Evolutionary conservation across 2,797 vertebrate genomes (phyloP).

Genomic region (Pangasius larnaudii): DNA sequence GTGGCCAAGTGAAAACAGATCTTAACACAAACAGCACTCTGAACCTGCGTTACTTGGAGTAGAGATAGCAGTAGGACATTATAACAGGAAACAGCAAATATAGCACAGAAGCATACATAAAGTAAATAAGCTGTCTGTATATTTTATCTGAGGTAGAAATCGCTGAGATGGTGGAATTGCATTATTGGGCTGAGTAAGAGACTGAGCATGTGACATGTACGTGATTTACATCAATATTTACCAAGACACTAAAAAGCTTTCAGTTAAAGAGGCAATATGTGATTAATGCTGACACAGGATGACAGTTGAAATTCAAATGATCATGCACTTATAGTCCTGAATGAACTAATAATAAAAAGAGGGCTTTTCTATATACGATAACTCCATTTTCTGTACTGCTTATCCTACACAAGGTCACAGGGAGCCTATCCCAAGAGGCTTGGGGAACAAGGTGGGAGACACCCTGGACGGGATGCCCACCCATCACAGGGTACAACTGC

Average conservation of each 20-base stretch:
- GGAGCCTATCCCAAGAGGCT: too few relatives aligned
- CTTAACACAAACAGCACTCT: background rate
- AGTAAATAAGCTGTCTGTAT: background rate
- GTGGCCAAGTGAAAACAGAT: background rate
- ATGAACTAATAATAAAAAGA: background rate
- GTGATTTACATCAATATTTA: background rate
- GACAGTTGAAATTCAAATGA: background rate
- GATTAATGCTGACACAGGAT: background rate
- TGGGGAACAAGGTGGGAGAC: too few relatives aligned
- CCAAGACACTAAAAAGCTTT: background rate
- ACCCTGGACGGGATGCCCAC: too few relatives aligned
- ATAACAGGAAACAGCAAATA: background rate
- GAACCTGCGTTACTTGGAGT: background rate
- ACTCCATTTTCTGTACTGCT: too few relatives aligned
- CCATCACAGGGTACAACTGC: too few relatives aligned
- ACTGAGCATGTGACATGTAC: background rate
- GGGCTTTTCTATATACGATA: too few relatives aligned
- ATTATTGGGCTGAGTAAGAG: background rate
- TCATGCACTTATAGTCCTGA: background rate
- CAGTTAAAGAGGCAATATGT: background rate
- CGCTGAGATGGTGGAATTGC: background rate
- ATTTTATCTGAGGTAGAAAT: background rate
- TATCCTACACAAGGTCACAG: too few relatives aligned
- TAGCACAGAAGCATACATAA: background rate
- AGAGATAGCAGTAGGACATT: background rate